Percentiles rank a stretch among this genome's conserved stretches.
phyloP scores from a whole-genome alignment of 2,113 vertebrate genomes.

The Martes martes region DNA sequence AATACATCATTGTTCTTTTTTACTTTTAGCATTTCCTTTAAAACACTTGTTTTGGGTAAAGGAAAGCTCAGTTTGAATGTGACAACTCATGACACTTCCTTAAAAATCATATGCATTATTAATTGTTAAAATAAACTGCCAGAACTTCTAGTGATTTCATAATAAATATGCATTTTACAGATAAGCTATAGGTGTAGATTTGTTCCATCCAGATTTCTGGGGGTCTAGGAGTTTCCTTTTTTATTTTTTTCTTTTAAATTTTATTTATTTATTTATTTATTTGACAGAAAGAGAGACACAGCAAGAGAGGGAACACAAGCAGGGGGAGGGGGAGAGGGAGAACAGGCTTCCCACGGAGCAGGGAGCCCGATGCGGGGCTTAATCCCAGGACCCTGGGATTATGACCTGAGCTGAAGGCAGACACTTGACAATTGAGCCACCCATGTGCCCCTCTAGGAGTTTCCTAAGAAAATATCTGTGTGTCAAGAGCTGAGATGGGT shows the following conservation, averaged over 20 bases:
- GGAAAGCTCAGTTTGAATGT: not conserved
- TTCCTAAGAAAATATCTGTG: not conserved
- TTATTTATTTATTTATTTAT: too few relatives aligned
- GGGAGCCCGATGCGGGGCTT: too few relatives aligned
- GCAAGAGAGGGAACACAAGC: too few relatives aligned
- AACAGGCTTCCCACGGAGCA: too few relatives aligned
- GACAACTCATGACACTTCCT: not conserved
- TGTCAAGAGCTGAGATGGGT: not conserved
- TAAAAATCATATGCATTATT: not conserved
- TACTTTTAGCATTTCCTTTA: not conserved
- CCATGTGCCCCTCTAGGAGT: not conserved
- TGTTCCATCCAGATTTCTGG: not conserved
- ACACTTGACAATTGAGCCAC: too few relatives aligned
- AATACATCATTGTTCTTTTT: not conserved
- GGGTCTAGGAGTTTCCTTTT: not conserved
- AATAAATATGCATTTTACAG: not conserved
- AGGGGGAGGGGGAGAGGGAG: too few relatives aligned
- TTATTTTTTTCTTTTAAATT: too few relatives aligned
- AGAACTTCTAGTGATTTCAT: not conserved
- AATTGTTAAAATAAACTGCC: not conserved
- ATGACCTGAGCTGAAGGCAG: too few relatives aligned
- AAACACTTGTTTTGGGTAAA: not conserved
- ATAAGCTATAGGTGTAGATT: not conserved
- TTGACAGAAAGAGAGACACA: too few relatives aligned
- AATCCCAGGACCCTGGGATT: too few relatives aligned